Evolutionary conservation across 2,113 vertebrate species (phyloP).

Genomic region (Marcusenius ussheri): DNA sequence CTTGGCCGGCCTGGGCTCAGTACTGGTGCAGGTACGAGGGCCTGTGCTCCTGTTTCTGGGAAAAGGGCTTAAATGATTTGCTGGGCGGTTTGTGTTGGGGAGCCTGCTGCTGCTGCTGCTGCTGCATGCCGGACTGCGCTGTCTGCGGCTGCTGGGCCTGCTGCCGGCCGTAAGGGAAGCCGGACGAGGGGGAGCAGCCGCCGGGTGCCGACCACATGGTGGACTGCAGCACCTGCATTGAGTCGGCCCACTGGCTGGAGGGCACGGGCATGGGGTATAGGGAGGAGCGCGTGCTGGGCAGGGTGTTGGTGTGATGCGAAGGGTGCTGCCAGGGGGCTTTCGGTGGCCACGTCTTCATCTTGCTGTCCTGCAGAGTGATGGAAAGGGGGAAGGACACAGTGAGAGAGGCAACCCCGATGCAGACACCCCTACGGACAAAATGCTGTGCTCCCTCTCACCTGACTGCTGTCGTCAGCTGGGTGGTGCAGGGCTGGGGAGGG

Average conservation of each 20-base stretch:
- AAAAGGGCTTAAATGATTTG: constrained; percentile 96
- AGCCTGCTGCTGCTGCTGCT: constrained; percentile 50
- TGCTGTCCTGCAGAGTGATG: constrained; percentile 72
- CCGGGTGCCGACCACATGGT: constrained; percentile 82
- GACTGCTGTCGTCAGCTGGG: constrained; percentile 74
- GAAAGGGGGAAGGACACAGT: neutral
- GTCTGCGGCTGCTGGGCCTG: constrained; percentile 53
- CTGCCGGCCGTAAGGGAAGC: constrained; percentile 74
- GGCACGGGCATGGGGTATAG: constrained; percentile 81
- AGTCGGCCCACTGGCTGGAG: constrained; percentile 84
- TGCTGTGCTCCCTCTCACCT: constrained; percentile 58
- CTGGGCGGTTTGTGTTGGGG: constrained; percentile 77
- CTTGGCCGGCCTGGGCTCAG: constrained; percentile 49
- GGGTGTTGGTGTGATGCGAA: constrained; percentile 60
- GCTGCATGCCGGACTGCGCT: constrained; percentile 35
- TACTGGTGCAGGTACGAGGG: constrained; percentile 93
- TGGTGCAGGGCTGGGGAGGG: constrained; percentile 84
- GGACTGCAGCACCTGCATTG: constrained; percentile 88
- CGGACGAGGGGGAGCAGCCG: constrained; percentile 73
- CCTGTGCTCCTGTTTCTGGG: constrained; percentile 86
- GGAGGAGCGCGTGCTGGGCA: constrained; percentile 75
- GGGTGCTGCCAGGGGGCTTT: constrained; percentile 96
- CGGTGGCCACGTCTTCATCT: constrained; percentile 98
- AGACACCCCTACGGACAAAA: neutral
- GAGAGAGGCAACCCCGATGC: neutral